Conservation (phyloP, 2,888 invertebrate species). For the Agriopis aurantiaria region DNA sequence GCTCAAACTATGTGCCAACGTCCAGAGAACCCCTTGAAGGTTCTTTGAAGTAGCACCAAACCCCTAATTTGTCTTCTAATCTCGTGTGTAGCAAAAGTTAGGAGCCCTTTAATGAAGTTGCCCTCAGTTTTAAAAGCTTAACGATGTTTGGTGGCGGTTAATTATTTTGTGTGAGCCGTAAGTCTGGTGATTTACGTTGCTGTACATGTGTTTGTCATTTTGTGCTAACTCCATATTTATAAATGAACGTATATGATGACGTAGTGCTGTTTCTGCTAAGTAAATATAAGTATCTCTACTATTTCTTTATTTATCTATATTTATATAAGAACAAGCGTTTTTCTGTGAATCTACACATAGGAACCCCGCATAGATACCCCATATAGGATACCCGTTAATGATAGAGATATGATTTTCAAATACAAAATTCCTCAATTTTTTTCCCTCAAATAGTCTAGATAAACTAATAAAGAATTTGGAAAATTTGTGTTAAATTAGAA, state of each 20-base stretch:
- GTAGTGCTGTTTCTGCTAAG: neutral
- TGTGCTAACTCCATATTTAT: neutral
- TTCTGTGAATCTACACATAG: no score
- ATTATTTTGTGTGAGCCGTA: slow-evolving; percentile 46
- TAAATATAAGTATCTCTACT: neutral
- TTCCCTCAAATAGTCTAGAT: no score
- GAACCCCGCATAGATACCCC: no score
- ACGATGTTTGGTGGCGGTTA: slow-evolving; percentile 53
- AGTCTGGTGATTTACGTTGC: slow-evolving; percentile 37
- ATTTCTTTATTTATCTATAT: no score
- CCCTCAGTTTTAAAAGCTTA: slow-evolving; percentile 62
- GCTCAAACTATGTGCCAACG: slow-evolving; percentile 67
- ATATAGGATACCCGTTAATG: no score
- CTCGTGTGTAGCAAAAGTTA: slow-evolving; percentile 60
- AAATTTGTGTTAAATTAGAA: no score
- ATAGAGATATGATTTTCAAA: no score
- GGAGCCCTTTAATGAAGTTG: slow-evolving; percentile 60
- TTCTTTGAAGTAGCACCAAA: slow-evolving; percentile 59
- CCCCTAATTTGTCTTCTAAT: slow-evolving; percentile 58
- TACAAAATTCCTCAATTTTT: no score
- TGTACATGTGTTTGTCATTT: slow-evolving; percentile 30
- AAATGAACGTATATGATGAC: neutral
- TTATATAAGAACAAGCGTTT: no score
- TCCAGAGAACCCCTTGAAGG: slow-evolving; percentile 52
- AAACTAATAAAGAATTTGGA: no score